Evolutionary conservation across 2,113 vertebrate species (phyloP).

Genomic region (Silurus meridionalis): DNA sequence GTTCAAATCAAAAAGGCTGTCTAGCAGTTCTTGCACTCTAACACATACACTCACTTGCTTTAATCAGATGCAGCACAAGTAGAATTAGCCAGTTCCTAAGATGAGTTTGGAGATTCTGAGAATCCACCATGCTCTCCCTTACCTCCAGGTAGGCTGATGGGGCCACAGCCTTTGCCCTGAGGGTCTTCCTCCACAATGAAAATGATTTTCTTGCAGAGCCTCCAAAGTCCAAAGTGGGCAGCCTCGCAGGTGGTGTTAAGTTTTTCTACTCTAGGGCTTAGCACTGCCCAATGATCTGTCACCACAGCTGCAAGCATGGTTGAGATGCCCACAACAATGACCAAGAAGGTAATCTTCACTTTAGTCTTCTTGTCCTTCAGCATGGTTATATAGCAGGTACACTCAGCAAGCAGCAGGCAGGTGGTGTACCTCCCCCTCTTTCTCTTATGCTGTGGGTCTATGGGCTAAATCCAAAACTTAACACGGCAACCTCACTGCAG

Average conservation of each 20-base stretch:
- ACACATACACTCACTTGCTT: background rate
- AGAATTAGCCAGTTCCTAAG: background rate
- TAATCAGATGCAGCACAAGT: background rate
- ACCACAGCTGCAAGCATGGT: constrained; percentile 84
- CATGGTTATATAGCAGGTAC: constrained; percentile 67
- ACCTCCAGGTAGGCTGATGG: constrained; percentile 89
- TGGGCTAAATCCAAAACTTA: constrained; percentile 11
- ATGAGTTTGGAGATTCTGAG: background rate
- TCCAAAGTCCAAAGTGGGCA: constrained; percentile 94
- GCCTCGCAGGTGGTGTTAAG: constrained; percentile 84
- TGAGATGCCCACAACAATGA: constrained; percentile 82
- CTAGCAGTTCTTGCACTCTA: background rate
- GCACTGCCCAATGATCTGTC: constrained; percentile 93
- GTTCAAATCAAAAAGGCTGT: background rate
- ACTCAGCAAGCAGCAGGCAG: background rate
- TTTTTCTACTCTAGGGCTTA: constrained; percentile 81
- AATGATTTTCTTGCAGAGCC: constrained; percentile 85
- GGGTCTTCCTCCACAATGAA: constrained; percentile 69
- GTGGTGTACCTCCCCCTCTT: background rate
- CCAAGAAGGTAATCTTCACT: constrained; percentile 82
- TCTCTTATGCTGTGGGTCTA: background rate
- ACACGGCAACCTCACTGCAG: constrained; percentile 40
- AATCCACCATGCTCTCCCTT: constrained; percentile 44
- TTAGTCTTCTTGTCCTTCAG: constrained; percentile 79
- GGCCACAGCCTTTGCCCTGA: constrained; percentile 79